These are phyloP conservation scores for Mesoclemmys tuberculata DNA, from an alignment of 2,113 vertebrate genomes.

Conservation along the genomic window DNA sequence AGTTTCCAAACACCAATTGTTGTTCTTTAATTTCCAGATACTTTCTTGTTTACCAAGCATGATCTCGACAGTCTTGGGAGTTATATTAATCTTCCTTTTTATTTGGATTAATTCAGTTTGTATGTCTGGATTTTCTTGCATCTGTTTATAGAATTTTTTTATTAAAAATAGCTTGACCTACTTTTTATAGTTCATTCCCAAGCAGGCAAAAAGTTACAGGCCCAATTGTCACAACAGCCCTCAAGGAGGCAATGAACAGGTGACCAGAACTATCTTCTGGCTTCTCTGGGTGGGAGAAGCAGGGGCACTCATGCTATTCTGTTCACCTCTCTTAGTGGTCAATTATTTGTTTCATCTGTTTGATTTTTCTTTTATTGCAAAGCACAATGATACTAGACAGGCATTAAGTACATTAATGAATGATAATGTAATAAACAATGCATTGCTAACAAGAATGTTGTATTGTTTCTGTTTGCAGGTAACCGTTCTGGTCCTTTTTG, in stretches of 20 bases:
- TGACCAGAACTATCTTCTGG: neutral
- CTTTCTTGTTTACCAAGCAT: neutral
- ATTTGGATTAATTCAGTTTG: neutral
- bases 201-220: neutral
- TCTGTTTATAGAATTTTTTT: too few relatives aligned
- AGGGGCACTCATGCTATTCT: neutral
- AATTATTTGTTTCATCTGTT: neutral
- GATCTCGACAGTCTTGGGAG: neutral
- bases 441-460: neutral
- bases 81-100: neutral
- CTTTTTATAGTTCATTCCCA: neutral
- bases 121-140: neutral
- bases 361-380: neutral
- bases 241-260: neutral
- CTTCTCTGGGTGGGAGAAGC: neutral
- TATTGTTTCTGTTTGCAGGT: constrained; percentile 80
- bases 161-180: neutral
- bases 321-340: neutral
- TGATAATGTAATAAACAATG: neutral
- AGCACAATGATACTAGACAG: neutral
- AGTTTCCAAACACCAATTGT: neutral
- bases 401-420: neutral
- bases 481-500: constrained; percentile 93
- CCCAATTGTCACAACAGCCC: neutral
- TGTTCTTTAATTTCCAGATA: neutral